These are phyloP conservation scores for Cremastobaeus sp. DNA, from an alignment of 2,888 invertebrate genomes.

Conservation along the genomic window DNA sequence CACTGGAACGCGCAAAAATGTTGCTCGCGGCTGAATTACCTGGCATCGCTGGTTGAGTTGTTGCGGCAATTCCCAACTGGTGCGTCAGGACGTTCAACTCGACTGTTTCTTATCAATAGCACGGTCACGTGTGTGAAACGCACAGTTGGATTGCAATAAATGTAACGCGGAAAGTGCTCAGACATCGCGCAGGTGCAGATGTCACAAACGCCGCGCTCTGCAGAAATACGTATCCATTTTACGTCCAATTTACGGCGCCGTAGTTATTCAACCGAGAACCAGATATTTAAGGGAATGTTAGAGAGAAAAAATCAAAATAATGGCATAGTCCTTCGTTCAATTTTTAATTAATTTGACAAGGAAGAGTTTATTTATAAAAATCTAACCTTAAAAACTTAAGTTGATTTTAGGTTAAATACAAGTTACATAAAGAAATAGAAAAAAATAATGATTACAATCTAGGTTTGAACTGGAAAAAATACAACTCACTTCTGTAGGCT, in stretches of 20 bases:
- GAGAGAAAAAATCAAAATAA: too few species aligned
- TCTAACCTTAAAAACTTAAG: too few species aligned
- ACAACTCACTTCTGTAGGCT: too few species aligned
- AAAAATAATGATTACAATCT: too few species aligned
- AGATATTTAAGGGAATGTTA: too few species aligned
- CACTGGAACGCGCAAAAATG: constrained; percentile 33
- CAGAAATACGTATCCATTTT: constrained; percentile 7
- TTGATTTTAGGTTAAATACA: too few species aligned
- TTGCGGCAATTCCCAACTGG: constrained; percentile 40
- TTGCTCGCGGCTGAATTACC: constrained; percentile 15
- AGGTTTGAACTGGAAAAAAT: too few species aligned
- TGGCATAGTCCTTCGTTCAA: too few species aligned
- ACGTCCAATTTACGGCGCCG: constrained; percentile 9
- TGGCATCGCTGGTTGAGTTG: constrained; percentile 3
- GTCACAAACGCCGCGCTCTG: constrained; percentile 7
- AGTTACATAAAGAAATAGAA: too few species aligned
- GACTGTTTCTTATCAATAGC: constrained; percentile 34
- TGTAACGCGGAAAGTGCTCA: constrained; percentile 26
- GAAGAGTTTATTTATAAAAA: too few species aligned
- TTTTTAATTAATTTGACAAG: too few species aligned
- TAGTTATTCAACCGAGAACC: constrained; percentile 4
- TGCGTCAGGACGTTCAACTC: constrained; percentile 46
- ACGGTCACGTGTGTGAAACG: constrained; percentile 40
- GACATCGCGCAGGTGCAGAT: constrained; percentile 32
- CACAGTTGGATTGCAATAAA: constrained; percentile 25